phyloP scores from a whole-genome alignment of 2,888 invertebrate genomes.

The Panopea generosa region DNA sequence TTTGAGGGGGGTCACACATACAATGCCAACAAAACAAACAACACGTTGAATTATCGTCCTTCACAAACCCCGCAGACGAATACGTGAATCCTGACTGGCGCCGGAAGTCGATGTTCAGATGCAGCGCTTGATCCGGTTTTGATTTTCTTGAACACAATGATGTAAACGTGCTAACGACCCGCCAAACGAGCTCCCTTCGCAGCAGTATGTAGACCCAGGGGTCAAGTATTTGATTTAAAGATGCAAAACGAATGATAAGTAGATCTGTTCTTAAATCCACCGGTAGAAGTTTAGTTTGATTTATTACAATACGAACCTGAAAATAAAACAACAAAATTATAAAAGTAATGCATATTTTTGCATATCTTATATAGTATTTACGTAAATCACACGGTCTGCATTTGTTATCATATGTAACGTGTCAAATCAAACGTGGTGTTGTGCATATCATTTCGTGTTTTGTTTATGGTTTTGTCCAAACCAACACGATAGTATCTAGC shows the following conservation, averaged over 20 bases:
- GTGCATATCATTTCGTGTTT: no score
- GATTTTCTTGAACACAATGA: slow-evolving; percentile 30
- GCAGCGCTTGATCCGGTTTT: slow-evolving; percentile 11
- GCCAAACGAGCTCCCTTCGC: slow-evolving; percentile 77
- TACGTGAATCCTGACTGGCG: slow-evolving; percentile 12
- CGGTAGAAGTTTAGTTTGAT: slow-evolving; percentile 66
- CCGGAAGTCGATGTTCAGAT: slow-evolving; percentile 7
- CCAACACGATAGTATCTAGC: no score
- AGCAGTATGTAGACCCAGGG: slow-evolving; percentile 85
- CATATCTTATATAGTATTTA: no score
- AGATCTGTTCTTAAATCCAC: slow-evolving; percentile 71
- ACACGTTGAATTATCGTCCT: slow-evolving; percentile 64
- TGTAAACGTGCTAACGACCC: slow-evolving; percentile 61
- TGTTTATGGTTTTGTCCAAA: no score
- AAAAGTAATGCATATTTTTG: no score
- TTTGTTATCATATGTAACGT: no score
- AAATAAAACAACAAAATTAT: slow-evolving; percentile 17
- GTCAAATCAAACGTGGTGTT: no score
- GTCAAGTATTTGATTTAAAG: slow-evolving; percentile 84
- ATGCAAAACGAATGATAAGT: slow-evolving; percentile 80
- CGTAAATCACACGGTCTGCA: no score
- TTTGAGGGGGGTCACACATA: slow-evolving; percentile 69
- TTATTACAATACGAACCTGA: slow-evolving; percentile 68
- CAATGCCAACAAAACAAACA: slow-evolving; percentile 72
- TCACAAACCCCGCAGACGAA: slow-evolving; percentile 9